A percentile compares a stretch with the other conserved stretches of the same genome.
Evolutionary conservation across 2,113 vertebrate species (phyloP).

Genomic region (Accipiter virgatus): DNA sequence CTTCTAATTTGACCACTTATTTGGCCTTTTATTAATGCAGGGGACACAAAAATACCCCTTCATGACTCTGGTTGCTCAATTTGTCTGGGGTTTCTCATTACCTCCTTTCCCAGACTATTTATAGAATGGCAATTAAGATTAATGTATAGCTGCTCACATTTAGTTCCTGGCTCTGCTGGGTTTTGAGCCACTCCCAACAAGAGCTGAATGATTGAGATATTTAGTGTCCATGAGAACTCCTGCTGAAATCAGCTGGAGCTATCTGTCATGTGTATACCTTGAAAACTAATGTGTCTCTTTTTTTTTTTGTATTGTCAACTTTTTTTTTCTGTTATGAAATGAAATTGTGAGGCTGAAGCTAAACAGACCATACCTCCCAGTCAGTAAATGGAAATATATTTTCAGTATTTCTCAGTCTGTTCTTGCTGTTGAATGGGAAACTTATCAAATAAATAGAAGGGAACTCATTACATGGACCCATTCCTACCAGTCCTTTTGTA

Average conservation of each 20-base stretch:
- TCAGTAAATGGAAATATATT: neutral
- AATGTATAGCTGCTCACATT: slow-evolving; percentile 26
- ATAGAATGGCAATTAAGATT: slow-evolving; percentile 59
- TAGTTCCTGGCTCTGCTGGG: slow-evolving; percentile 33
- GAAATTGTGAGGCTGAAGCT: neutral
- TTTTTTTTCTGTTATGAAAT: neutral
- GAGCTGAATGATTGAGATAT: neutral
- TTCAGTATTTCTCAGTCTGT: neutral
- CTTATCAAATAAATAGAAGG: neutral
- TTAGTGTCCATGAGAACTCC: slow-evolving; percentile 7
- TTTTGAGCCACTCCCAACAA: slow-evolving; percentile 51
- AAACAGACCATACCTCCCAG: neutral
- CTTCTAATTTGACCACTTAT: slow-evolving; percentile 17
- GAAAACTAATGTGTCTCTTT: neutral
- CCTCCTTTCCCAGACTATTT: slow-evolving; percentile 54
- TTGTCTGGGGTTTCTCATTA: slow-evolving; percentile 30
- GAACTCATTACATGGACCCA: neutral
- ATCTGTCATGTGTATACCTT: neutral
- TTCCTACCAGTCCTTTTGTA: neutral
- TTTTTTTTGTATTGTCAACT: neutral
- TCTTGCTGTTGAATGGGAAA: neutral
- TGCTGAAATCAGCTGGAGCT: slow-evolving; percentile 18
- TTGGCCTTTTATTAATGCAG: slow-evolving; percentile 12
- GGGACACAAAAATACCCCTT: slow-evolving; percentile 18
- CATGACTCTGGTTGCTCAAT: slow-evolving; percentile 41